Base-by-base conservation (phyloP, 2,888 invertebrate genomes). In the Xanthia icteritia region DNA sequence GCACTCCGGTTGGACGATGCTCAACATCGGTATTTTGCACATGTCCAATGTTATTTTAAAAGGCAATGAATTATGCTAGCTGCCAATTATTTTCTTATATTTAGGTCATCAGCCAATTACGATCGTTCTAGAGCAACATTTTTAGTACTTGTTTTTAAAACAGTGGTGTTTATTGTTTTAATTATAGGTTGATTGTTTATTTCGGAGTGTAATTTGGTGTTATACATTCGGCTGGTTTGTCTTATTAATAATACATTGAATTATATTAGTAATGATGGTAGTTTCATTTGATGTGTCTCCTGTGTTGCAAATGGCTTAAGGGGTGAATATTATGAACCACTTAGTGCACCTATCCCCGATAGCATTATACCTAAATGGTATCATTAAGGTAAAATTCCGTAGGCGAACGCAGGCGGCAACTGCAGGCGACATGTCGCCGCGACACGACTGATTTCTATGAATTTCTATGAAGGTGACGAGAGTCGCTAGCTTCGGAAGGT, bases 11-110 rank as follows among this genome's bases (percentile, higher is more conserved):
- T 74, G 79, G 82, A 48, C 71, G 79, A 65, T 83, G 75, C 81
- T 83, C 81, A 85, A 84, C 86, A 76, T 75, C 42, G 89, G 89
- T 84, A 91, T 91, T 90, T 89, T 89, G 91, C 92, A 92, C 91
- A 91, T 92, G 89, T 80, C 74, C 82, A 80, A 86, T 86, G 84
- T 77, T 83, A 84, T 86, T 88, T 88, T 84, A 85, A 88, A 88
- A 88, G 84, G 84, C 80, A 90, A 90, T 88, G 86, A 85, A 87
- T 89, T 89, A 89, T 88, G 65, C 71, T 79, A 56, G 65, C 69
- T 82, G 81, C 70, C 88, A 89, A 87, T 88, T 88, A 81, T 85
- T 86, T 81, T 82, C 77, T 86, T 83, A 69, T 82, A 88, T 79
- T 74, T 86, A 77, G 84, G 82, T 89, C 86, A 87, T 71, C 73